Percentiles rank a stretch among this genome's conserved stretches.
phyloP scores from a whole-genome alignment of 2,888 invertebrate genomes.

The Chymomyza caudatula region DNA sequence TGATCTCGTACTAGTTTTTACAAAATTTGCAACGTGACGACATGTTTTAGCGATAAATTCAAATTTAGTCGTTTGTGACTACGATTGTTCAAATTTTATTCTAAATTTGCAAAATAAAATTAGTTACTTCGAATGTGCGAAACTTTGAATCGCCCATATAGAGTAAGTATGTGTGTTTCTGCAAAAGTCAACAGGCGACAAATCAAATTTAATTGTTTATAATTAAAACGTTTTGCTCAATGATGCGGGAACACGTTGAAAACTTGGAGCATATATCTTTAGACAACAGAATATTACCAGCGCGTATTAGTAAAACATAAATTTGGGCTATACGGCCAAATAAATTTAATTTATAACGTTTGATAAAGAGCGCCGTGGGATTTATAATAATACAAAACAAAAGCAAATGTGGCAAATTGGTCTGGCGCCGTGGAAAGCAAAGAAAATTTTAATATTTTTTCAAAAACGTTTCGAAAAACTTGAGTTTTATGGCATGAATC shows the following conservation, averaged over 20 bases:
- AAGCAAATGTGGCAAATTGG: neutral
- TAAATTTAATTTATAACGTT: conserved; percentile 61
- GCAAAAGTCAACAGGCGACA: conserved; percentile 49
- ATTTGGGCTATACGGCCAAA: conserved; percentile 51
- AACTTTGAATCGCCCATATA: neutral
- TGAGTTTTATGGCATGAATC: too few relatives aligned
- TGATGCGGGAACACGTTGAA: conserved; percentile 37
- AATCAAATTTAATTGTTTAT: conserved; percentile 73
- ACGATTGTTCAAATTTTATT: too few relatives aligned
- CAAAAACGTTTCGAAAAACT: neutral
- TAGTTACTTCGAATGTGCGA: too few relatives aligned
- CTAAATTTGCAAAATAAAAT: too few relatives aligned
- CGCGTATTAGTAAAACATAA: conserved; percentile 64
- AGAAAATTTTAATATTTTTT: too few relatives aligned
- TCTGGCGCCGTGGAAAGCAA: neutral
- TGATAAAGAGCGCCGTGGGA: conserved; percentile 46
- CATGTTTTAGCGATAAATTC: too few relatives aligned
- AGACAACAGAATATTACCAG: conserved; percentile 60
- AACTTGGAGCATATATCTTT: conserved; percentile 14
- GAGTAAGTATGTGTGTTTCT: too few relatives aligned
- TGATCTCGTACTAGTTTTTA: too few relatives aligned
- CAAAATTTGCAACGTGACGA: too few relatives aligned
- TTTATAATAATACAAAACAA: conserved; percentile 27
- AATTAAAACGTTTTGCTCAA: conserved; percentile 70
- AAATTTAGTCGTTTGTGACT: too few relatives aligned